Evolutionary conservation across 2,113 vertebrate species (phyloP).

Genomic region (Lasiurus cinereus): DNA sequence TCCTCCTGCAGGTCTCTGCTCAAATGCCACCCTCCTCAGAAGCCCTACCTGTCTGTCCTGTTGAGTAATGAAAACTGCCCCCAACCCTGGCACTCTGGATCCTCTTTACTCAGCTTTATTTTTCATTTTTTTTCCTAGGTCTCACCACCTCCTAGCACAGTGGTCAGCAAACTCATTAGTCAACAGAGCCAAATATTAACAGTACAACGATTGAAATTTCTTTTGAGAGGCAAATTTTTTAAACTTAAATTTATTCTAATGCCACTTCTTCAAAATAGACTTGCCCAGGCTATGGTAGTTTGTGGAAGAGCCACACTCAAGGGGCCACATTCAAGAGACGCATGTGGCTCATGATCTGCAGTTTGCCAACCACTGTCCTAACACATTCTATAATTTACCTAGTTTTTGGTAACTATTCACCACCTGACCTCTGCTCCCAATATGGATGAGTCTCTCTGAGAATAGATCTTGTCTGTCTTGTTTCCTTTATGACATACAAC

Average conservation of each 20-base stretch:
- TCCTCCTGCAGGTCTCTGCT: neutral
- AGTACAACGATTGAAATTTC: too few species aligned
- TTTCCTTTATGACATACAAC: neutral
- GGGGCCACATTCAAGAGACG: too few species aligned
- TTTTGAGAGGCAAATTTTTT: too few species aligned
- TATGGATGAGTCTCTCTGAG: neutral
- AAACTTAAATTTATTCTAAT: too few species aligned
- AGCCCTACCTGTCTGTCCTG: neutral
- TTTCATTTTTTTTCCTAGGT: neutral
- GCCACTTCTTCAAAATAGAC: too few species aligned
- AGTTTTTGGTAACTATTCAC: neutral
- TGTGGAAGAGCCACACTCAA: too few species aligned
- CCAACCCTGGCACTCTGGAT: neutral
- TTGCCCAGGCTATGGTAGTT: too few species aligned
- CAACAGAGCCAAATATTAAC: too few species aligned
- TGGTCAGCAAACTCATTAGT: too few species aligned
- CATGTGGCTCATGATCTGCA: too few species aligned
- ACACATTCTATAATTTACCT: neutral
- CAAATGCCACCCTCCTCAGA: too few species aligned
- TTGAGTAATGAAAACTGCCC: neutral
- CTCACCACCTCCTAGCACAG: neutral
- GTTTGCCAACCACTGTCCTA: neutral
- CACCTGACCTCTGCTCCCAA: too few species aligned
- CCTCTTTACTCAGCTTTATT: neutral
- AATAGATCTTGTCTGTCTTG: neutral